Evolutionary conservation across 1,140 invertebrate genomes (phyloP).

Genomic region (Procambarus virginalis): DNA sequence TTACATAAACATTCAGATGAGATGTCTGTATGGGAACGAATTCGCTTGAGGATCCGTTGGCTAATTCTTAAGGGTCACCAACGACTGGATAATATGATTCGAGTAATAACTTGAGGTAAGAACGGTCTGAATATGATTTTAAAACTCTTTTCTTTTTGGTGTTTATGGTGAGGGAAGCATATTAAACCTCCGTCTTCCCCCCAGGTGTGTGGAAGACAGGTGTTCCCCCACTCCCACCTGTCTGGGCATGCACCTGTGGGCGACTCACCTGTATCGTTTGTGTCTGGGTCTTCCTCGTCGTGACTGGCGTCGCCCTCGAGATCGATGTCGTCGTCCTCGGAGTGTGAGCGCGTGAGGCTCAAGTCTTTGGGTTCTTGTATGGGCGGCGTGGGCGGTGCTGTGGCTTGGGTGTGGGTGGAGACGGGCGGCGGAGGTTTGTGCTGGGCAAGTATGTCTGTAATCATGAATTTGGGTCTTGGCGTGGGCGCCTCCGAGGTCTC

Average conservation of each 20-base stretch:
- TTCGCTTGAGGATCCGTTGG: too few species aligned
- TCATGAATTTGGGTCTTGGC: slow-evolving; percentile 62
- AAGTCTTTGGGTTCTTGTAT: slow-evolving; percentile 55
- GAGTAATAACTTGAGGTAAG: too few species aligned
- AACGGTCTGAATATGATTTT: too few species aligned
- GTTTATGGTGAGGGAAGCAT: too few species aligned
- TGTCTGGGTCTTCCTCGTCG: slow-evolving; percentile 53
- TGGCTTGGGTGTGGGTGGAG: slow-evolving; percentile 32
- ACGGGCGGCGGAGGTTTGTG: slow-evolving; percentile 39
- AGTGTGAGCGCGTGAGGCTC: slow-evolving; percentile 48
- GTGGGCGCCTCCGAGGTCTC: slow-evolving; percentile 60
- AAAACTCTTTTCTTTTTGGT: too few species aligned
- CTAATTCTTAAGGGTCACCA: too few species aligned
- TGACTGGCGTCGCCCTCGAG: slow-evolving; percentile 58
- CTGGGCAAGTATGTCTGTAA: slow-evolving; percentile 59
- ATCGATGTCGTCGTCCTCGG: slow-evolving; percentile 62
- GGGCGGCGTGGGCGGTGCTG: slow-evolving; percentile 33
- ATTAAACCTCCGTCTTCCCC: too few species aligned
- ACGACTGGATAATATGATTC: too few species aligned
- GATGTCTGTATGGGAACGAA: too few species aligned
- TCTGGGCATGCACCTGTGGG: not conserved
- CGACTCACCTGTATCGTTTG: slow-evolving; percentile 48
- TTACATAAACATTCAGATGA: too few species aligned
- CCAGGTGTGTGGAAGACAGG: too few species aligned
- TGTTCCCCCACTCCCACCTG: too few species aligned